Conservation (phyloP, 2,797 vertebrate genomes). For the Mus caroli region DNA sequence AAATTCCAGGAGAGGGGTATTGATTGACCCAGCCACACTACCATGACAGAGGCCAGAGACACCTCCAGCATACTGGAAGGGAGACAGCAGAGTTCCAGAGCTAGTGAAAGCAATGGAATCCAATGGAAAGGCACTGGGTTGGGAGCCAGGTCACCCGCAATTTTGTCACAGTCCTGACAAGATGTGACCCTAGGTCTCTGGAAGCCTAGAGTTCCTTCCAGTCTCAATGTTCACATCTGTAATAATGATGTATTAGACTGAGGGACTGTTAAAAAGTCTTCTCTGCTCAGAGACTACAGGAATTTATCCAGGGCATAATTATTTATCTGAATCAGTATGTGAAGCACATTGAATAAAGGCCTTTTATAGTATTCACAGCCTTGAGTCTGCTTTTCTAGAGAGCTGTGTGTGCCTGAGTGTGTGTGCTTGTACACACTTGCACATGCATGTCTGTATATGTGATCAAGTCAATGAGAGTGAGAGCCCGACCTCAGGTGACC, state of each 20-base stretch:
- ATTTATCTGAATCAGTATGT: neutral
- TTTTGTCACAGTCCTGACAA: neutral
- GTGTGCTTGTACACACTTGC: neutral
- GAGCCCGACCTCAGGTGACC: neutral
- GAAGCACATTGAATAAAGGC: neutral
- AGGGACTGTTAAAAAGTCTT: neutral
- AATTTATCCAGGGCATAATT: neutral
- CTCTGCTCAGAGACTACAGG: neutral
- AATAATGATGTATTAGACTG: neutral
- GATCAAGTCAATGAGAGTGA: neutral
- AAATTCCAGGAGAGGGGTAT: constrained; percentile 35
- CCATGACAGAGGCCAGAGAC: neutral
- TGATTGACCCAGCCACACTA: neutral
- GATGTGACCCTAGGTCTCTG: neutral
- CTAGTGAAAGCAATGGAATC: neutral
- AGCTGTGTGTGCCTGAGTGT: neutral
- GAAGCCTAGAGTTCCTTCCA: neutral
- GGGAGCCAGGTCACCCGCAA: neutral
- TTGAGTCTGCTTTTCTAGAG: neutral
- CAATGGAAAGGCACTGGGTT: neutral
- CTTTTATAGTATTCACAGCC: neutral
- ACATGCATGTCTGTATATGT: too few species aligned
- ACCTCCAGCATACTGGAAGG: neutral
- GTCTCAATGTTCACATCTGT: neutral
- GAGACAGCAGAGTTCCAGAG: neutral